These are phyloP conservation scores for Gorsachius goisagi DNA, from an alignment of 2,113 vertebrate genomes.

Conservation along the genomic window DNA sequence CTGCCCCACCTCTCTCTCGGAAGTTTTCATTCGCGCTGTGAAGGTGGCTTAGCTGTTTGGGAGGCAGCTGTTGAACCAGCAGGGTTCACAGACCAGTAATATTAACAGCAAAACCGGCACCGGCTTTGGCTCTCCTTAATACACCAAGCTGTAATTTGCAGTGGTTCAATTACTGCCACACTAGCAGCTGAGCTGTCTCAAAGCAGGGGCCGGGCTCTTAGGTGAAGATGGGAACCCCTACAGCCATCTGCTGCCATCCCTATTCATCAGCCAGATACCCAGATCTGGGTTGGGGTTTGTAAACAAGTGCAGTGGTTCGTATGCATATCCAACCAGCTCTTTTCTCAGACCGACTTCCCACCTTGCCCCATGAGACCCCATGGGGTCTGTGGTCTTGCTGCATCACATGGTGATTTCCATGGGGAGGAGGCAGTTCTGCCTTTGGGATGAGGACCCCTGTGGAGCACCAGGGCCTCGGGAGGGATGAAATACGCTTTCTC, in stretches of 20 bases:
- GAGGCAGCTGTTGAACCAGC: slow-evolving; percentile 31
- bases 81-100: background rate
- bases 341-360: background rate
- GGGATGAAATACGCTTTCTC: background rate
- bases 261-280: slow-evolving; percentile 32
- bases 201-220: background rate
- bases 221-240: slow-evolving; percentile 28
- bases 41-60: slow-evolving; percentile 24
- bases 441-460: background rate
- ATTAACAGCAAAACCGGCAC: slow-evolving; percentile 22
- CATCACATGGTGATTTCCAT: background rate
- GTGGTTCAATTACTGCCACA: slow-evolving; percentile 14
- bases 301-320: background rate
- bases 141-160: slow-evolving; percentile 28
- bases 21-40: background rate
- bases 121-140: background rate
- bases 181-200: background rate
- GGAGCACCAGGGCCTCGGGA: background rate
- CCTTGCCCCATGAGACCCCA: background rate
- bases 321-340: background rate
- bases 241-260: background rate
- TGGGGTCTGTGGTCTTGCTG: background rate
- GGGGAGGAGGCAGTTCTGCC: background rate
- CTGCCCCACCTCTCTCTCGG: slow-evolving; percentile 45
- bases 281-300: background rate